Evolutionary conservation across 64 coral and sea anemone species (phyloP), one percentile per base, ranked within the genome.

Genomic region (Cladopsammia gracilis): DNA sequence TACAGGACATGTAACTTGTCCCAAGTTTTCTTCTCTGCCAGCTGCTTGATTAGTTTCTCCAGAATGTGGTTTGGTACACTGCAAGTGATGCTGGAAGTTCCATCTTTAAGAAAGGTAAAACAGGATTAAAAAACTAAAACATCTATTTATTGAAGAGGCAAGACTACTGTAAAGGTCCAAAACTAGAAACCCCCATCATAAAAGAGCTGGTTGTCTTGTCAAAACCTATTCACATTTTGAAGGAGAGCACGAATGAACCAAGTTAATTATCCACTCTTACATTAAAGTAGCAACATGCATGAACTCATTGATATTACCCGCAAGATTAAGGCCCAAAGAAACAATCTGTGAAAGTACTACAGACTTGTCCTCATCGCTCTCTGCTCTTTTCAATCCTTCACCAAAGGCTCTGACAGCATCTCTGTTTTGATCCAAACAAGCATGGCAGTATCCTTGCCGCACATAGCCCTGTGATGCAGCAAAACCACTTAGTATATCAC

Each of bases 381-480:
- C 73, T n/a, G 91, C 68, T 53, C 83, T 84, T 64, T 78, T 93
- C n/a, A 93, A 77, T 64, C 45, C 91, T 79, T 93, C 91, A 78
- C 61, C 75, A 58, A 93, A 93, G 7, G 83, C 91, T 77, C 73
- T 58, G 0, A 87, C 82, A 11, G 91, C 91, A 14, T 93, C 91
- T 76, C 70, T 93, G 82, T 93, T 86, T 20, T 93, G 83, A 25
- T 76, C 83, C 62, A 93, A 57, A 54, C 73, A 42, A 10, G 83
- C 81, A 87, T 93, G 83, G 52, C 91, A 93, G 25, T 87, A 87
- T 54, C 82, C 91, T 78, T 93, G 91, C 7, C 91, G 91, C 18
- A 58, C 91, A 78, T 78, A 93, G 22, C 91, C 91, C 91, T 93
- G 71, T 42, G 26, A 52, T 10, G 44, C 24, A 56, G 6, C 26